These are phyloP conservation scores for Tachina lurida DNA, from an alignment of 2,888 invertebrate genomes.

Conservation along the genomic window DNA sequence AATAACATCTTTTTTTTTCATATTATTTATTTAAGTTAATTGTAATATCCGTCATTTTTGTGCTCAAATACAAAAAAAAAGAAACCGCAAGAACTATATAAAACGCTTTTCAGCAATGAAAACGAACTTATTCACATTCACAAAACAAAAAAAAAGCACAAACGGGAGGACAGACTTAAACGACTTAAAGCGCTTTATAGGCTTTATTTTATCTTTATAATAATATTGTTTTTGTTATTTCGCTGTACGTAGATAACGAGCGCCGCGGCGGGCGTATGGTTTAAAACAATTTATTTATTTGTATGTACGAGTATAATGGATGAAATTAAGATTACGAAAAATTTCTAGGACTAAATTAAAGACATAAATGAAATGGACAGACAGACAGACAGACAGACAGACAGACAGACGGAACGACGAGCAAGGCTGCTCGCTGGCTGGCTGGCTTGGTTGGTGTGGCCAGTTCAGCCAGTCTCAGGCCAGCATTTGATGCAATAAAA, in stretches of 20 bases:
- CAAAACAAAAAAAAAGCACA: conserved; percentile 1
- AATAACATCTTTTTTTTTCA: conserved; percentile 37
- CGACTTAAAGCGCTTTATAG: conserved; percentile 37
- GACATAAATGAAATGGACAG: background rate
- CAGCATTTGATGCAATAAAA: background rate
- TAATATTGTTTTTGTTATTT: conserved; percentile 18
- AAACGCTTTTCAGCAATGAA: background rate
- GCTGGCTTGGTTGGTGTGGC: conserved; percentile 3
- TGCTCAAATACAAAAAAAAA: conserved; percentile 10
- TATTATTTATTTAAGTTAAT: conserved; percentile 69
- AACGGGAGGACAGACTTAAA: background rate
- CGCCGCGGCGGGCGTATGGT: conserved; percentile 1
- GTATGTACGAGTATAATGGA: conserved; percentile 9
- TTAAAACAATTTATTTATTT: conserved; percentile 34
- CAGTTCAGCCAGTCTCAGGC: background rate
- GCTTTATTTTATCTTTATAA: conserved; percentile 25
- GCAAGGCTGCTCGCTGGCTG: background rate
- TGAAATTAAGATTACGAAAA: conserved; percentile 41
- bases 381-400: background rate
- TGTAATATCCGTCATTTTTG: conserved; percentile 60
- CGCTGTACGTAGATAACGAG: background rate
- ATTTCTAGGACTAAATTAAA: conserved; percentile 13
- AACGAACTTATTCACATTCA: background rate
- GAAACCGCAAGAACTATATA: conserved; percentile 38
- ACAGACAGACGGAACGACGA: background rate